These are phyloP conservation scores for Syrrhaptes paradoxus DNA, from an alignment of 2,113 vertebrate species.

Conservation along the genomic window DNA sequence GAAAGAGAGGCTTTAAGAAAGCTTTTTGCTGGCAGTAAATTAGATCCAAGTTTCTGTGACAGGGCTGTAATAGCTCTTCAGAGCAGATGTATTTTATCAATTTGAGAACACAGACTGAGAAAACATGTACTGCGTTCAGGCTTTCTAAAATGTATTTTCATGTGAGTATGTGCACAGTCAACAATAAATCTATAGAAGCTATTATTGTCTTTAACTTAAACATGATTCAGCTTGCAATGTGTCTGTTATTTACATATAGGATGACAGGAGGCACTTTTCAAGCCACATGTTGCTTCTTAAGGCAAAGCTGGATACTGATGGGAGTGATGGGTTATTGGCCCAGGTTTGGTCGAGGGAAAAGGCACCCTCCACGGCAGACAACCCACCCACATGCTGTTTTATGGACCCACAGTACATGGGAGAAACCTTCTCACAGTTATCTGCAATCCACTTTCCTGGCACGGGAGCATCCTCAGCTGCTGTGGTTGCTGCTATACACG, in stretches of 20 bases:
- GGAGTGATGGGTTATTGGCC: not conserved
- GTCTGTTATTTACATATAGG: not conserved
- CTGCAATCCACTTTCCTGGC: not conserved
- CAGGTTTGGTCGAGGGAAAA: not conserved
- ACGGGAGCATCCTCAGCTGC: not conserved
- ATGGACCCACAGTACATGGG: not conserved
- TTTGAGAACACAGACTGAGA: constrained; percentile 27
- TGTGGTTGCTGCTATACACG: rapidly evolving
- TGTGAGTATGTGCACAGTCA: constrained; percentile 19
- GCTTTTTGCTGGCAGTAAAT: constrained; percentile 50
- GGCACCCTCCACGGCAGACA: not conserved
- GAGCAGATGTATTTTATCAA: constrained; percentile 67
- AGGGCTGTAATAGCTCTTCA: constrained; percentile 47
- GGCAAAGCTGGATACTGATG: not conserved
- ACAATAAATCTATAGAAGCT: constrained; percentile 21
- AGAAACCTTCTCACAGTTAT: not conserved
- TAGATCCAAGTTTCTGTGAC: constrained; percentile 45
- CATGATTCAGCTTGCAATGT: not conserved
- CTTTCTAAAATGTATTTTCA: constrained; percentile 20
- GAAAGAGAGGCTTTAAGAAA: constrained; percentile 16
- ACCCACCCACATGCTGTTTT: not conserved
- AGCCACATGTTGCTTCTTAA: not conserved
- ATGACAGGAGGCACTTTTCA: not conserved
- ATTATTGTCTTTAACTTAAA: not conserved
- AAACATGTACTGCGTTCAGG: not conserved